These are phyloP conservation scores for Aphelocoma californica DNA, from an alignment of 2,797 vertebrate genomes.

Conservation along the genomic window DNA sequence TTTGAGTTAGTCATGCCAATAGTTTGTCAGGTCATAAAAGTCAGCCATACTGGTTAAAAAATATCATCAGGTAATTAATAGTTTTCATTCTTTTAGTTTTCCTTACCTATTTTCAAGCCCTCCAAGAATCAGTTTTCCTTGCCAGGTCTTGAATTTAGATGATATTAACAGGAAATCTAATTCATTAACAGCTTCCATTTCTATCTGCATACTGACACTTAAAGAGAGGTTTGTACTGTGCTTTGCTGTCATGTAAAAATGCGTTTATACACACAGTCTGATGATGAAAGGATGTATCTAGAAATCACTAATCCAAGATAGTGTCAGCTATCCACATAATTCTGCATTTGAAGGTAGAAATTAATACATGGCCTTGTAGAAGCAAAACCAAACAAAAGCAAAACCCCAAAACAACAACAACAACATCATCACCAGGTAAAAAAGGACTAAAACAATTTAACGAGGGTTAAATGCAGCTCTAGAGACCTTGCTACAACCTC, in stretches of 20 bases:
- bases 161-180: not conserved
- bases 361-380: not conserved
- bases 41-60: not conserved
- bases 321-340: not conserved
- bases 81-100: not conserved
- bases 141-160: not conserved
- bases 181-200: not conserved
- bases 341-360: not conserved
- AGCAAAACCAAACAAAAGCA: not conserved
- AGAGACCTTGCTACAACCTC: not conserved
- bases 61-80: not conserved
- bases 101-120: not conserved
- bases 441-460: not conserved
- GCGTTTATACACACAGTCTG: not conserved
- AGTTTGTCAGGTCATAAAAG: not conserved
- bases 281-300: not conserved
- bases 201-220: not conserved
- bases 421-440: not conserved
- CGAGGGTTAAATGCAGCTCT: not conserved
- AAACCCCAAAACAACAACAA: not conserved
- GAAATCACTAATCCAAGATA: not conserved
- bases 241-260: not conserved
- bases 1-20: not conserved
- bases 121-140: not conserved
- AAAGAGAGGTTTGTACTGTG: not conserved